Percentiles rank a stretch among this genome's conserved stretches.
These are phyloP conservation scores for Ernsta delagoae DNA, from an alignment of 2,888 invertebrate species.

Conservation along the genomic window DNA sequence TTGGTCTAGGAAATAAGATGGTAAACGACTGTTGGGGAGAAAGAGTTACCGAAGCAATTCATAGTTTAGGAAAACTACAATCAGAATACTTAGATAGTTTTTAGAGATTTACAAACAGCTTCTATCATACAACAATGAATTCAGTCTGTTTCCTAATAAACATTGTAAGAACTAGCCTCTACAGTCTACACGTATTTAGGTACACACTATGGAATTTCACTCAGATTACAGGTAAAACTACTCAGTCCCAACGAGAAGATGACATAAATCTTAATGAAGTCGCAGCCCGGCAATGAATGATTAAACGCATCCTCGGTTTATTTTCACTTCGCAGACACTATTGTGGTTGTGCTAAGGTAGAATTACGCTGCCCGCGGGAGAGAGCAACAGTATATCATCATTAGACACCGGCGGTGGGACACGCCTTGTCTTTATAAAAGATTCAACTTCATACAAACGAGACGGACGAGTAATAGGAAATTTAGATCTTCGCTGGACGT, in stretches of 20 bases:
- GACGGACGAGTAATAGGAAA: conserved; percentile 64
- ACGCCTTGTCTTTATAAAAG: conserved; percentile 78
- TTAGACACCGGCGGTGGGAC: conserved; percentile 68
- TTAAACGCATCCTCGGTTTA: conserved; percentile 78
- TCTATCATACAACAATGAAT: too few relatives aligned
- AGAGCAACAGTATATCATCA: conserved; percentile 76
- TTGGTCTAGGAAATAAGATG: too few relatives aligned
- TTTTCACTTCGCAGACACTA: conserved; percentile 77
- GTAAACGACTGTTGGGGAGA: too few relatives aligned
- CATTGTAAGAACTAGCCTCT: too few relatives aligned
- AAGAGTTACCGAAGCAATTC: too few relatives aligned
- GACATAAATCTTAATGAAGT: conserved; percentile 76
- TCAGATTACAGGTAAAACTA: conserved; percentile 9
- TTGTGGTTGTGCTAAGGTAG: conserved; percentile 71
- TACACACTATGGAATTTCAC: neutral
- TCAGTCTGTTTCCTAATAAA: neutral
- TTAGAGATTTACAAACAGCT: too few relatives aligned
- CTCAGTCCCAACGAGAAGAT: conserved; percentile 14
- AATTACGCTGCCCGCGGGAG: conserved; percentile 79
- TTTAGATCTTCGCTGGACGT: conserved; percentile 24
- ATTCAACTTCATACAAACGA: conserved; percentile 78
- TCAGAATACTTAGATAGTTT: too few relatives aligned
- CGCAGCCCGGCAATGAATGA: conserved; percentile 72
- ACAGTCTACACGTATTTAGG: too few relatives aligned
- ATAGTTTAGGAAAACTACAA: too few relatives aligned